A percentile compares a stretch with the other conserved stretches of the same genome.
Evolutionary conservation across 2,888 invertebrate species (phyloP).

Genomic region (Lasioglossum vierecki): DNA sequence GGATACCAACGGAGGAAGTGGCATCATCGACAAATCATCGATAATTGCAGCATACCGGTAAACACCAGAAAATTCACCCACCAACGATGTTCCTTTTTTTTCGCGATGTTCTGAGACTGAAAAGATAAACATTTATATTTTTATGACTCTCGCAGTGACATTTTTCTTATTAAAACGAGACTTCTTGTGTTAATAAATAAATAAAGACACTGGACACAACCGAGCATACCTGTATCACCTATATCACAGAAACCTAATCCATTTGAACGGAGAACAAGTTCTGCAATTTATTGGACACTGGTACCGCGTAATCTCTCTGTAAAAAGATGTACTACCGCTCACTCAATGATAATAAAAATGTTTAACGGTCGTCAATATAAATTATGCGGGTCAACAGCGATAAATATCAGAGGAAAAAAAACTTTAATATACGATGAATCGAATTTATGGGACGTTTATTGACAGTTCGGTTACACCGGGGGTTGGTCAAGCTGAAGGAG

Average conservation of each 20-base stretch:
- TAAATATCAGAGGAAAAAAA: background rate
- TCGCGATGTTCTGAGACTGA: background rate
- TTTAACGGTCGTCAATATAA: background rate
- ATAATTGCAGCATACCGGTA: background rate
- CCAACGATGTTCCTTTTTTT: background rate
- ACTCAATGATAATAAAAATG: background rate
- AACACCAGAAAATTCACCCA: background rate
- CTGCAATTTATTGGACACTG: background rate
- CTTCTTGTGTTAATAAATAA: background rate
- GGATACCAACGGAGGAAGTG: slow-evolving; percentile 15
- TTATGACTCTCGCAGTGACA: background rate
- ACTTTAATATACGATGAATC: background rate
- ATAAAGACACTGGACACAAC: background rate
- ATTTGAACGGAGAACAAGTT: background rate
- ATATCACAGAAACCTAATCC: background rate
- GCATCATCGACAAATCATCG: slow-evolving; percentile 43
- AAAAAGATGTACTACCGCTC: background rate
- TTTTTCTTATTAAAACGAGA: background rate
- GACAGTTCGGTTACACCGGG: background rate
- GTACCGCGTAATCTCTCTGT: background rate
- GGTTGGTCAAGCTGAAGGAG: background rate
- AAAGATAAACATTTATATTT: background rate
- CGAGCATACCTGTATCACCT: background rate
- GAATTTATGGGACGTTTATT: slow-evolving; percentile 1
- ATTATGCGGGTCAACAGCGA: background rate